Base-by-base conservation (phyloP, 2,113 vertebrate genomes). In the Prochilodus magdalenae region DNA sequence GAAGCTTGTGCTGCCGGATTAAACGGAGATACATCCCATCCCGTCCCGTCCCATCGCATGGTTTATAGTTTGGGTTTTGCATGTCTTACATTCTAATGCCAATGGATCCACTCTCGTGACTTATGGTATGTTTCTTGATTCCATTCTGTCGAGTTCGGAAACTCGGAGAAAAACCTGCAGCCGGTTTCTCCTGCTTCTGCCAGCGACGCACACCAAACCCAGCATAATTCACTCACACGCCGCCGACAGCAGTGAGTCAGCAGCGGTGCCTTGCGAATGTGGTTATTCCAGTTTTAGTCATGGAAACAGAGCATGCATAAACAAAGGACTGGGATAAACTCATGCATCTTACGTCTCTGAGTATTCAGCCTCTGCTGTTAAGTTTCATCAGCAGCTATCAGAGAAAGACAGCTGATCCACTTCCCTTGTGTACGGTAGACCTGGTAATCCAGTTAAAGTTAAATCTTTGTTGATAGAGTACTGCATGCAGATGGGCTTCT, bases 1-100 rank as follows among this genome's bases (percentile, higher is more conserved):
- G 69, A 66, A 30, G 40, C 73, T 75, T 57, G 67, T 72, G 70
- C 55, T 72, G 33, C 55, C 33, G 27, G 51, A 75, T 76, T 60
- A 73, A 69, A 59, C 63, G 30, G 14, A 80, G 47, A 67, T 49
- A 72, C 15, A 30, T 80, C 60, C 29, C 36, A 14, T 70, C 59
- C 30, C 33, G 16, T 8, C 70, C 30, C 33, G 16, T 16, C 12
- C 15, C 66, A 69, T 14, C 22, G 30, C 36, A 40, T 70, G 66
- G 44, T 70, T 66, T 67, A 75, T 75, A 63, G 79, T 51, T 67
- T 57, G 27, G 49, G 75, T 67, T 47, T 65, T 30, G 30, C 63
- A 36, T 67, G 62, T 51, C 53, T 74, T 75, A 59, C 33, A 53
- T 12, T 51, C 12, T 63, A 73, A 73, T 66, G 57, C 36, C 30